Base-by-base conservation (phyloP, 2,113 vertebrate species). In the Bambusicola thoracicus region DNA sequence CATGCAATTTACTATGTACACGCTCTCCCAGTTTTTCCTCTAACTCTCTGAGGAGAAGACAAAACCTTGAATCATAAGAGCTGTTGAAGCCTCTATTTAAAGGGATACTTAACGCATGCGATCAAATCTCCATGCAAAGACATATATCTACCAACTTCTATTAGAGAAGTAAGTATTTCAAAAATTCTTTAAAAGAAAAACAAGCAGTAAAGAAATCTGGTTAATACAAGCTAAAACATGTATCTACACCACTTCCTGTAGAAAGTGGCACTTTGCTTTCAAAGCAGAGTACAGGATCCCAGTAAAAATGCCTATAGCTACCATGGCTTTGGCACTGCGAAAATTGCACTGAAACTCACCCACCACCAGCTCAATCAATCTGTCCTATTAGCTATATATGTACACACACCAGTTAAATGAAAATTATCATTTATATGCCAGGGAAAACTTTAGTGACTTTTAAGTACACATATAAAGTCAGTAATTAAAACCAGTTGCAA, bases 401-500 rank as follows among this genome's bases (percentile, higher is more conserved):
- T 48, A 22, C 10, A 41, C 41, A 40, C 24, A 73, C 21, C 36
- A 84, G n/a, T 75, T 69, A 70, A 76, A 27, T 34, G 11, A 91
- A 92, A 91, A 51, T 55, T 78, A 27, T 46, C 29, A 69, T 90
- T 95, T 84, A 62, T 19, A 73, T 32, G 59, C 25, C 77, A 70
- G 13, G 8, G 12, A 51, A 89, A 76, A 56, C 6, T 4, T 36
- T 2, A 25, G 4, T 22, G 75, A 61, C 67, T 61, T 81, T 17
- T 84, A 36, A 58, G 41, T 32, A 38, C 30, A 51, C 41, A n/a
- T 63, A 43, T 21, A 65, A 3, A 18, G 32, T 38, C 79, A 92
- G 13, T 48, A 87, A 93, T 78, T 83, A 90, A 87, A 95, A 66
- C 73, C 83, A 93, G 62, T 94, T 95, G 79, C 66, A 93, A 46